These are phyloP conservation scores for Meghimatium bilineatum DNA, from an alignment of 2,888 invertebrate genomes.

Conservation along the genomic window DNA sequence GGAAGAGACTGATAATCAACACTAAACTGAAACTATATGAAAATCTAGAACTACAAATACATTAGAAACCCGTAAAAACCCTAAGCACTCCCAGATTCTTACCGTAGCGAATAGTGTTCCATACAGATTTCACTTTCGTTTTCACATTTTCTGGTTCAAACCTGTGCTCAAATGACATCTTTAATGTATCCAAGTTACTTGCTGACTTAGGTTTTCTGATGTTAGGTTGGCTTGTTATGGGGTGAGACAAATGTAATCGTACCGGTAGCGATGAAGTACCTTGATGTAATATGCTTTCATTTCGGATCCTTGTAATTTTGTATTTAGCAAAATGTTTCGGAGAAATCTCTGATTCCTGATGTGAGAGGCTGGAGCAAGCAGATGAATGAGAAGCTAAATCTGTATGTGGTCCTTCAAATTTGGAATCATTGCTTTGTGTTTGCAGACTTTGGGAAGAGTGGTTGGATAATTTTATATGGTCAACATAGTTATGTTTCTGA, in stretches of 20 bases:
- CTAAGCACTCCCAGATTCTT: background rate
- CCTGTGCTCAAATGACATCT: slow-evolving; percentile 33
- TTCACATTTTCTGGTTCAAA: slow-evolving; percentile 44
- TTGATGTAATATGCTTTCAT: background rate
- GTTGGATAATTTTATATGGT: background rate
- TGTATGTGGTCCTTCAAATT: background rate
- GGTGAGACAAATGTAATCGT: slow-evolving; percentile 18
- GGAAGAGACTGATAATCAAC: too few species aligned
- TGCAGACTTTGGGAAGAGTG: background rate
- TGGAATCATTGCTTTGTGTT: background rate
- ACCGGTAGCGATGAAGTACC: background rate
- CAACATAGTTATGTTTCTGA: background rate
- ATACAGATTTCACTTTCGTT: slow-evolving; percentile 40
- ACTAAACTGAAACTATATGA: too few species aligned
- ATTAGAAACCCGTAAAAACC: too few species aligned
- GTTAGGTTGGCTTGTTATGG: background rate
- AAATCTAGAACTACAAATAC: too few species aligned
- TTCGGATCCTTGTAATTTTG: background rate
- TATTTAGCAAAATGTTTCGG: slow-evolving; percentile 1
- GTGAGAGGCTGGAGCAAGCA: background rate
- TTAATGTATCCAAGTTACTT: slow-evolving; percentile 13
- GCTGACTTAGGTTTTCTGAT: slow-evolving; percentile 22
- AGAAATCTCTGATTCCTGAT: slow-evolving; percentile 11
- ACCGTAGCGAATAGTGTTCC: slow-evolving; percentile 40
- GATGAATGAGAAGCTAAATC: too few species aligned